These are phyloP conservation scores for Teinopalpus imperialis DNA, from an alignment of 2,888 invertebrate genomes.

Conservation along the genomic window DNA sequence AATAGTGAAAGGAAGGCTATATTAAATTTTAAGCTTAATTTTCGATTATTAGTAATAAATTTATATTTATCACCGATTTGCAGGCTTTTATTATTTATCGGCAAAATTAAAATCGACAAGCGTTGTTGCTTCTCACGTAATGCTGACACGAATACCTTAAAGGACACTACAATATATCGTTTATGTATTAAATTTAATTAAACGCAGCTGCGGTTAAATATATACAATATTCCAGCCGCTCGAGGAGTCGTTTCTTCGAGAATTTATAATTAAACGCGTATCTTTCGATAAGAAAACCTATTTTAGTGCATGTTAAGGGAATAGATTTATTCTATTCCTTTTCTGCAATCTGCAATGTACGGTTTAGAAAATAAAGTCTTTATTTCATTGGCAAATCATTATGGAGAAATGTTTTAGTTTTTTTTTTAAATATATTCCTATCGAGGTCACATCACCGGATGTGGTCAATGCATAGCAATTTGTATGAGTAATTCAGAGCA, in stretches of 20 bases:
- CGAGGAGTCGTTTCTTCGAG: constrained; percentile 19
- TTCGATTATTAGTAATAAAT: background rate
- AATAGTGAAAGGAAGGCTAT: too few species aligned
- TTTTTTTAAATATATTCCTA: constrained; percentile 18
- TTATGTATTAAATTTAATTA: constrained; percentile 24
- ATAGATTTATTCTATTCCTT: background rate
- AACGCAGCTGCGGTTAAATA: constrained; percentile 18
- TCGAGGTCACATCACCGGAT: constrained; percentile 24
- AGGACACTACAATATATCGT: constrained; percentile 19
- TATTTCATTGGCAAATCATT: background rate
- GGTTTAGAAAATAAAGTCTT: too few species aligned
- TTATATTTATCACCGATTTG: constrained; percentile 2
- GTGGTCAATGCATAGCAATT: constrained; percentile 14
- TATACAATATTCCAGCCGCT: constrained; percentile 18
- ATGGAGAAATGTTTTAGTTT: constrained; percentile 7
- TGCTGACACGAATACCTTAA: constrained; percentile 12
- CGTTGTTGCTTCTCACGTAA: constrained; percentile 2
- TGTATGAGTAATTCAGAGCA: constrained; percentile 16
- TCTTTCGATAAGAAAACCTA: too few species aligned
- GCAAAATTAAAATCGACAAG: background rate
- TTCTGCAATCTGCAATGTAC: background rate
- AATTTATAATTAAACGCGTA: constrained; percentile 23
- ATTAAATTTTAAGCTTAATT: too few species aligned
- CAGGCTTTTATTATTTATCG: constrained; percentile 6
- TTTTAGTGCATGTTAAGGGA: constrained; percentile 21